Base-by-base conservation (phyloP, 2,888 invertebrate species). In the Tenthredo livida region DNA sequence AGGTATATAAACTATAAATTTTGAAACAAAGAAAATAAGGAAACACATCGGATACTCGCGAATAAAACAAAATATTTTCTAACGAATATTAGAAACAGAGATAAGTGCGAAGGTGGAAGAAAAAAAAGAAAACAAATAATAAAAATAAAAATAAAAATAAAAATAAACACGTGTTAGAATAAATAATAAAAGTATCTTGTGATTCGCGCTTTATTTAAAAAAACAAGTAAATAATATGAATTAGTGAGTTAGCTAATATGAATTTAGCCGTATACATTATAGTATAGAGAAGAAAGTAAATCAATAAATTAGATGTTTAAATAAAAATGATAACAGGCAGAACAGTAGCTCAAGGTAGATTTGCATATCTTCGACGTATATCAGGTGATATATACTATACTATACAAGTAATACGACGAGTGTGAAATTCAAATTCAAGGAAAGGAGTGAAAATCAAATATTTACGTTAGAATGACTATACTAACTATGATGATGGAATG, bases 71-170 rank as follows among this genome's bases (percentile, higher is more conserved):
- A 77, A 65, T 84, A 84, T 84, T 84, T 85, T 65, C 67, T 65
- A 82, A 85, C 80, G 85, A 84, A 78, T 84, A 85, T 61, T 85
- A 54, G 37, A 78, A 86, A 85, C 86, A 86, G 54, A 84, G 85
- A 83, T n/a, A n/a, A 86, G 84, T 43, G n/a, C n/a, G 84, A 85
- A 84, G 85, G 84, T 84, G 77, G 86, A 70, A 84, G 83, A 73
- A 82, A 58, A 50, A 78, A 25, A 40, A 58, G 47, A 50, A 83
- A 82, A 47, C 21, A 67, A 83, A 33, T 33, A 33, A 77, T 37
- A 2, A 85, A 72, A 80, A 37, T 67, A 73, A 75, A 70, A 50
- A 78, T 85, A 61, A 67, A 83, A 73, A 85, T 15, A 37, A 17
- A 37, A 33, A 37, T 33, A 70, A 37, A 70, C 21, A 70, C 21